These are phyloP conservation scores for Donacobius atricapilla DNA, from an alignment of 2,113 vertebrate species.

Conservation along the genomic window DNA sequence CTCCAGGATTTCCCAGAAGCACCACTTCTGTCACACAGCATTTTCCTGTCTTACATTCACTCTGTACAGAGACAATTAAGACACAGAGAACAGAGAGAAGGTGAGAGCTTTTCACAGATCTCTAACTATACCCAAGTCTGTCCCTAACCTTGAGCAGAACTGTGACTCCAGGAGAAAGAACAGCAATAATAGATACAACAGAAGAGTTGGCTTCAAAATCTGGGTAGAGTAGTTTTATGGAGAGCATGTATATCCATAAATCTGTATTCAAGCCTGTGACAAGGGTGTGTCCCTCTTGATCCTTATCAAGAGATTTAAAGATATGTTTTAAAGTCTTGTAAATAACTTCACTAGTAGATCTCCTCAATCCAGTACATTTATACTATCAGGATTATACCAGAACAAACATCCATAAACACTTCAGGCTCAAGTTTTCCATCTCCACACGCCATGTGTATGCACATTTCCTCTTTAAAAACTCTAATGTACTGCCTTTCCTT, in stretches of 20 bases:
- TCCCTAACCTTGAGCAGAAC: not conserved
- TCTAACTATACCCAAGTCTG: not conserved
- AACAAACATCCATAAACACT: not conserved
- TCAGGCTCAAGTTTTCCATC: not conserved
- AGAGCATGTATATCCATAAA: fast-evolving
- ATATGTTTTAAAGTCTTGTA: not conserved
- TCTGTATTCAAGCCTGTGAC: not conserved
- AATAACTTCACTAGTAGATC: not conserved
- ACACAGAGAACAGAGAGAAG: not conserved
- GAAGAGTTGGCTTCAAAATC: not conserved
- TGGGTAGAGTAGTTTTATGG: not conserved
- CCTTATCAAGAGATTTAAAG: not conserved
- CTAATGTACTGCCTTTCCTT: not conserved
- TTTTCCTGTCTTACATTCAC: not conserved
- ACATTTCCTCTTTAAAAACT: not conserved
- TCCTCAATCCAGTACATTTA: not conserved
- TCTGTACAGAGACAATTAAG: not conserved
- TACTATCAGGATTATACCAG: not conserved
- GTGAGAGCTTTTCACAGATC: not conserved
- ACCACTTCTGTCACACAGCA: not conserved
- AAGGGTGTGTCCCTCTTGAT: not conserved
- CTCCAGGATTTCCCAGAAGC: not conserved
- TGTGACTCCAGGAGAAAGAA: not conserved
- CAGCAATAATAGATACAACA: not conserved
- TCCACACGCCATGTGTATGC: fast-evolving